Evolutionary conservation across 2,797 vertebrate genomes (phyloP), one percentile per base, ranked within the genome.

Genomic region (Sebastes nivosus): DNA sequence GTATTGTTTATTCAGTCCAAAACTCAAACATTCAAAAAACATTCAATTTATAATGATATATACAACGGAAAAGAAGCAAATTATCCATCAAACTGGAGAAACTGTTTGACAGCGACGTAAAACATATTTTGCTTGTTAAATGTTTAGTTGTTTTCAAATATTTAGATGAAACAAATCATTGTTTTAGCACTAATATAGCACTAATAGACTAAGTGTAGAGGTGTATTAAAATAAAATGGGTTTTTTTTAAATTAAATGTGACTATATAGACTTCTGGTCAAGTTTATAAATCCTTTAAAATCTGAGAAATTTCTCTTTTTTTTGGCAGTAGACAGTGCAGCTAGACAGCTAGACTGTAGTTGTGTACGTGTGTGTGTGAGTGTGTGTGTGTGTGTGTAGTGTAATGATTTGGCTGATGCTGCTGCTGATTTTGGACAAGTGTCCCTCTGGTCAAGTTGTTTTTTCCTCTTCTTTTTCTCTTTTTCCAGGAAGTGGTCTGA

Each of bases 371-470:
- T 46, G 67, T 83, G 58, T 80, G 79, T 78, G 75, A 78, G 65
- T 75, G 70, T 80, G 74, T 64, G 57, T 34, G 42, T 72, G 16
- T 29, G 29, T 77, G 55, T 80, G 58, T 75, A 12, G 46, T 58
- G 74, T 66, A 74, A 85, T 83, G 72, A 82, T 87, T 77, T 82
- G 77, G 79, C 81, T 72, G 76, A 79, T 71, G 54, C 59, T 82
- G 74, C 71, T 88, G 83, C 73, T 83, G 68, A 79, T 85, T 89
- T 83, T 87, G 81, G 75, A 87, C 80, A 79, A 79, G 69, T 79
- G 65, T 87, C 72, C 60, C 81, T 84, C 69, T 81, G 85, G 85
- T 92, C 85, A 90, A 86, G 57, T 11, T 72, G 4, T 2, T 27
- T 82, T 72, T 70, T 67, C 20, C n/a, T 11, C 13, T 14, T 16